Base-by-base conservation (phyloP, 2,888 invertebrate species). In the Calameuta idolon region DNA sequence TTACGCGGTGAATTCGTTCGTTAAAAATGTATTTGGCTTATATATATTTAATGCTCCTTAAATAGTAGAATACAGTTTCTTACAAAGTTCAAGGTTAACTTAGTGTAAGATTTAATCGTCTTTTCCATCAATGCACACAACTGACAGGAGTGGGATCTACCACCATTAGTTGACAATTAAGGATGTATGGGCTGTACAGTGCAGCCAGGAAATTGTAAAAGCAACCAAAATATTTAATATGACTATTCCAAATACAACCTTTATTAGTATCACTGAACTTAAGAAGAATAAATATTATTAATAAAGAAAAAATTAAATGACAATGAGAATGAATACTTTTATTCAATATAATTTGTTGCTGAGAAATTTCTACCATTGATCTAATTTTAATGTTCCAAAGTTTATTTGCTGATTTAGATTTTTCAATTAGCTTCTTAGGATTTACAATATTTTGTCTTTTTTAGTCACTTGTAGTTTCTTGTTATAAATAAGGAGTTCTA, bases 71-170 rank as follows among this genome's bases (percentile, higher is more conserved):
- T 15, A 55, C 55, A 55, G 55, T 23, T 80, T 79, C 79, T 81
- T 83, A 80, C 80, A 78, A 80, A 69, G 40, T 77, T 69, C 79
- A 80, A 80, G 79, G 81, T 79, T 80, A 74, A 55, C 55, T 23
- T 23, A 55, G 23, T 55, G 55, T 55, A 55, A 55, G 23, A 55
- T 55, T 55, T 5, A 23, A 55, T 55, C 5, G 23, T 55, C 2
- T 55, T 55, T 55, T 55, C 23, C 23, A 55, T 55, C 55, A 55
- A 55, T 55, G 5, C 23, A 55, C 9, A 55, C 5, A 55, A 55
- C 55, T 55, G 55, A 55, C 55, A 55, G 55, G 55, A 55, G 55
- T 15, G 15, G 9, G 23, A 55, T 55, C 55, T 55, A 9, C 55
- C 1, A 23, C 55, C 23, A 23, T 55, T 23, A 55, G 55, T 55